Percentiles rank a stretch among this genome's conserved stretches.
Evolutionary conservation across 2,797 vertebrate species (phyloP).

Genomic region (Falco peregrinus): DNA sequence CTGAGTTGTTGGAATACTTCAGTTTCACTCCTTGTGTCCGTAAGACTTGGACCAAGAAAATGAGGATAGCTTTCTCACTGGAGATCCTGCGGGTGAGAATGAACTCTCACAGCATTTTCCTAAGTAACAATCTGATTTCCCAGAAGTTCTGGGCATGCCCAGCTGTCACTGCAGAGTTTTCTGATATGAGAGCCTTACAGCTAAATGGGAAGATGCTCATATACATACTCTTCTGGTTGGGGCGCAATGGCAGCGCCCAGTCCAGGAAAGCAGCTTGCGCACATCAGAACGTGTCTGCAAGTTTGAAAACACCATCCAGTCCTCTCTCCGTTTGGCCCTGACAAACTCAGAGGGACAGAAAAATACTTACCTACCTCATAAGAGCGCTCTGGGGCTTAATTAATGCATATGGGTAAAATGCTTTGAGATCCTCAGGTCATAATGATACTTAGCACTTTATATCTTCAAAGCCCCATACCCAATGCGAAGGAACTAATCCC

Average conservation of each 20-base stretch:
- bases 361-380: conserved; percentile 49
- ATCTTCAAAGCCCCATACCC: conserved; percentile 73
- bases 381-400: conserved; percentile 49
- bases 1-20: not conserved
- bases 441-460: conserved; percentile 70
- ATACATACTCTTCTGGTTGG: not conserved
- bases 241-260: not conserved
- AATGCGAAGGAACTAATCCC: conserved; percentile 62
- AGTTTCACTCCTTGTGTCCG: not conserved
- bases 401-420: conserved; percentile 52
- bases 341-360: not conserved
- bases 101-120: not conserved
- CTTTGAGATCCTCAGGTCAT: conserved; percentile 68
- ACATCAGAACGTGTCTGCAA: not conserved
- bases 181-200: not conserved
- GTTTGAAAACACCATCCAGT: not conserved
- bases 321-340: not conserved
- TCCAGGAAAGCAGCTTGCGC: not conserved
- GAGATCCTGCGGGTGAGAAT: not conserved
- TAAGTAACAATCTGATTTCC: not conserved
- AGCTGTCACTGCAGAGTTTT: not conserved
- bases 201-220: not conserved
- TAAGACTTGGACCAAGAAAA: not conserved
- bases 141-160: not conserved
- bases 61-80: not conserved